Percentiles rank a stretch among this genome's conserved stretches.
These are phyloP conservation scores for Hipposideros armiger DNA, from an alignment of 2,113 vertebrate species.

Conservation along the genomic window DNA sequence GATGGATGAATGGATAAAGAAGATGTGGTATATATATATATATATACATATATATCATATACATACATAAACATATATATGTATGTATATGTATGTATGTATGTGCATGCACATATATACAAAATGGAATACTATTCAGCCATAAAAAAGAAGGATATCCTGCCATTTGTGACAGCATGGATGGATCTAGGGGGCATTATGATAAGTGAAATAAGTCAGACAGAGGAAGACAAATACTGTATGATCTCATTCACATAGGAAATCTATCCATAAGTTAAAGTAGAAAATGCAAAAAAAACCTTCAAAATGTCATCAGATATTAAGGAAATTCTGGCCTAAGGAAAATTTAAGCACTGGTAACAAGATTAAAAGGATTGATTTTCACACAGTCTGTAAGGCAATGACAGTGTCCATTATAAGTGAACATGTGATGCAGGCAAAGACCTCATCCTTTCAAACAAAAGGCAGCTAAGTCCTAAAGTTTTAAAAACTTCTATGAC, in stretches of 20 bases:
- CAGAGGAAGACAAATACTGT: no score
- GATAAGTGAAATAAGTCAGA: no score
- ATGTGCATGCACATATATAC: no score
- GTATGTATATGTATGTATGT: no score
- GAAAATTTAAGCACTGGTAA: not conserved
- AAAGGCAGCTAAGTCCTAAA: not conserved
- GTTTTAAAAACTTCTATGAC: not conserved
- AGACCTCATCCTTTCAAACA: constrained; percentile 30
- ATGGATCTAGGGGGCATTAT: no score
- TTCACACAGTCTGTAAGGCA: not conserved
- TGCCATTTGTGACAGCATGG: no score
- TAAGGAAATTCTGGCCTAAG: not conserved
- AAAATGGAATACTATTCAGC: no score
- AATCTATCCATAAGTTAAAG: not conserved
- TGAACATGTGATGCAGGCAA: not conserved
- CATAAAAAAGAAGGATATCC: no score
- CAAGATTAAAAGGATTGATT: constrained; percentile 6
- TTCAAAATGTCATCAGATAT: not conserved
- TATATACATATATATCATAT: no score
- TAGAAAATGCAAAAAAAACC: not conserved
- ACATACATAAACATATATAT: no score
- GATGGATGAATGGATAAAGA: not conserved
- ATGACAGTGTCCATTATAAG: not conserved
- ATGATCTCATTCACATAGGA: no score
- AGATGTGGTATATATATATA: not conserved